Evolutionary conservation across 2,888 invertebrate species (phyloP), one percentile per base, ranked within the genome.

Genomic region (Andrena fulva): DNA sequence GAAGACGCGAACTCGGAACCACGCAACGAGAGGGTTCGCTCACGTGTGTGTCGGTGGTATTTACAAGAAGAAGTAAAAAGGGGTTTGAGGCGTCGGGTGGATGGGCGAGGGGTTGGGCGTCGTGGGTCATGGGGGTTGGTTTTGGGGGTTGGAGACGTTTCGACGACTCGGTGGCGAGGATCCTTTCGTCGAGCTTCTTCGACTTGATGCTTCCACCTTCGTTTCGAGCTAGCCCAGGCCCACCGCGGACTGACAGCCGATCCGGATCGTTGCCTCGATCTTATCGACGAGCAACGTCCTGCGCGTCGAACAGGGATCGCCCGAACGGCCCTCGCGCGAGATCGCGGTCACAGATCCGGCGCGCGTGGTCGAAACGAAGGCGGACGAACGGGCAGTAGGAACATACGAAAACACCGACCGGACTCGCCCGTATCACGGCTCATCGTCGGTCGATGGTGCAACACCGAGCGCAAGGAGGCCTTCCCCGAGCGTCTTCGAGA

Each of bases 131-230:
- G 42, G 4, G 42, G 42, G 42, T 42, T 42, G 42, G 20, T n/a
- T 42, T n/a, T 31, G 29, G 64, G n/a, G 29, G 16, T 56, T 59
- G 67, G 66, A 74, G 69, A 84, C 77, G 84, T 80, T 81, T 86
- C 82, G 80, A 82, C 78, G 77, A 82, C 74, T 84, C 87, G 82
- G 75, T 62, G 82, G 78, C 80, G 82, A 87, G 87, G 69, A 82
- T 87, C 76, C 86, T 82, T 82, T 80, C 83, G 78, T 84, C 81
- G 83, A 86, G 77, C 81, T 81, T 88, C 81, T 80, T 88, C 87
- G 72, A 78, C 76, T 75, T 71, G 63, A 75, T 78, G 42, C 42
- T 42, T 42, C 77, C 50, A 72, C 70, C 81, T 79, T 81, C 86
- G 68, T 80, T 77, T 80, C 84, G 77, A 80, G 56, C 12, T 24